Evolutionary conservation across 2,113 vertebrate species (phyloP).

Genomic region (Cyrtonyx montezumae): DNA sequence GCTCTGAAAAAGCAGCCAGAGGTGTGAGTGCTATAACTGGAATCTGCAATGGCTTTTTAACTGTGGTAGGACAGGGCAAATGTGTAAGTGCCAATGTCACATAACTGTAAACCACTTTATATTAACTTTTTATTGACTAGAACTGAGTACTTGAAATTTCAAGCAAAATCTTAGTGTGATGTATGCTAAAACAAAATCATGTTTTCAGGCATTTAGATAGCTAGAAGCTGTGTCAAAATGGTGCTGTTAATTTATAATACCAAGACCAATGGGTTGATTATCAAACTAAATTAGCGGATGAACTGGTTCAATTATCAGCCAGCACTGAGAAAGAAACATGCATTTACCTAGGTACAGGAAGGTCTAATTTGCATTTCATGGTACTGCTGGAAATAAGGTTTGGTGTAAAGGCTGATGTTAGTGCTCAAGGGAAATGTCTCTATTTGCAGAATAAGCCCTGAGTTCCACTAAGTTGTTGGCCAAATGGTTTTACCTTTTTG

Average conservation of each 20-base stretch:
- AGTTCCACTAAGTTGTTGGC: neutral
- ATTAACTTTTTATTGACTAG: conserved; percentile 29
- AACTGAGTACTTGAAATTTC: neutral
- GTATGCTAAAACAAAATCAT: neutral
- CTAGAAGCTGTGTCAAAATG: neutral
- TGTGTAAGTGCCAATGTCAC: neutral
- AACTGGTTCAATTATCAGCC: neutral
- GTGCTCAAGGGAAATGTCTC: neutral
- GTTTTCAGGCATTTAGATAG: neutral
- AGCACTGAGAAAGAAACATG: neutral
- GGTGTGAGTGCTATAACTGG: neutral
- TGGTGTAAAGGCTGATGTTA: neutral
- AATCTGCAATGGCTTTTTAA: conserved; percentile 47
- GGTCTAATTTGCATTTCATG: neutral
- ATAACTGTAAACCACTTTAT: neutral
- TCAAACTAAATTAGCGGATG: conserved; percentile 10
- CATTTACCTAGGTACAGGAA: neutral
- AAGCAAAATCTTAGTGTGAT: neutral
- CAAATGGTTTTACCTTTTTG: neutral
- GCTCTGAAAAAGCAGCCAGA: conserved; percentile 32
- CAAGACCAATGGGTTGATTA: conserved; percentile 15
- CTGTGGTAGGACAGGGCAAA: conserved; percentile 3
- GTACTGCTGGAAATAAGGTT: neutral
- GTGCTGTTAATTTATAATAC: conserved; percentile 12
- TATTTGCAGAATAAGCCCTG: neutral